Conservation (phyloP, 1,140 invertebrate genomes). For the Leptinotarsa lineolata region DNA sequence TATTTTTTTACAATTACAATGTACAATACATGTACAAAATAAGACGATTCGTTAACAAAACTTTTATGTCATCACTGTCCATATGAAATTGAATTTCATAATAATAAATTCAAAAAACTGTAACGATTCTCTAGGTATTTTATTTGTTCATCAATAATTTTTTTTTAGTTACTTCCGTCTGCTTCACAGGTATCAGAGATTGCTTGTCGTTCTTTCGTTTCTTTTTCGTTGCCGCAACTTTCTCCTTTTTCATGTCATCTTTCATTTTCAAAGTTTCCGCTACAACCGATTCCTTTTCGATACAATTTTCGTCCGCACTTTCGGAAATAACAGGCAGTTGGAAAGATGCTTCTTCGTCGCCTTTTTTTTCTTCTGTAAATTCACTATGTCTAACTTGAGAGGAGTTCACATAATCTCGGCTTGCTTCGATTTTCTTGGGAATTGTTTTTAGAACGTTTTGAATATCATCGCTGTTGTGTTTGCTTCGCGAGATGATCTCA, state of each 20-base stretch:
- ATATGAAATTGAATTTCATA: too few relatives aligned
- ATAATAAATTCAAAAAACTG: too few relatives aligned
- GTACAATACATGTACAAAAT: too few relatives aligned
- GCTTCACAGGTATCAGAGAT: not conserved
- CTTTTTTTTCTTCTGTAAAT: not conserved
- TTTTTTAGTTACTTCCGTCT: not conserved
- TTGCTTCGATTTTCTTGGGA: not conserved
- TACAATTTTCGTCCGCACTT: not conserved
- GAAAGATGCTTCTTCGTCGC: not conserved
- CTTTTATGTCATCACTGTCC: too few relatives aligned
- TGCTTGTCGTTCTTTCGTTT: not conserved
- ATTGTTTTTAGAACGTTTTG: conserved; percentile 6
- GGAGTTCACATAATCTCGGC: not conserved
- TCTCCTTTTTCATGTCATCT: not conserved
- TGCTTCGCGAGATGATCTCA: conserved; percentile 2
- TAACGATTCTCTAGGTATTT: too few relatives aligned
- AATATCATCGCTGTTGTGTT: conserved; percentile 15
- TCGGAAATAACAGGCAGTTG: not conserved
- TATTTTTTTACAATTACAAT: too few relatives aligned
- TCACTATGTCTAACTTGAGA: not conserved
- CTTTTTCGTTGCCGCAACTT: not conserved
- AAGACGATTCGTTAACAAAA: too few relatives aligned
- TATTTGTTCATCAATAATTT: too few relatives aligned
- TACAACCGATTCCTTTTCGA: not conserved
- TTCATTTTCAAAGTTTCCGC: not conserved